Evolutionary conservation across 2,888 invertebrate species (phyloP).

Genomic region (Drosophila histrio): DNA sequence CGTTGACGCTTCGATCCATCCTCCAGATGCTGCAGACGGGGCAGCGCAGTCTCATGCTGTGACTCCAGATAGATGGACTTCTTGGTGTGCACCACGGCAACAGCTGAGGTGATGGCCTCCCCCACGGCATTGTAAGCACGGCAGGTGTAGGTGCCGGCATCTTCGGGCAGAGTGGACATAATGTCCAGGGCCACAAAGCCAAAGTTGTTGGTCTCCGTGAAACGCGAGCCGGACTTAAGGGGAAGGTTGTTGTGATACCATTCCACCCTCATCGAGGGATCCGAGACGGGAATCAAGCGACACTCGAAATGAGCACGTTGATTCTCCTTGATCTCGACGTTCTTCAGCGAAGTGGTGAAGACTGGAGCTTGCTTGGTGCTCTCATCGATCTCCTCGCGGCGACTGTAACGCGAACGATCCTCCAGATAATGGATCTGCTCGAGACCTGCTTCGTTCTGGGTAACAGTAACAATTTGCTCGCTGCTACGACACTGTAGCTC

Average conservation of each 20-base stretch:
- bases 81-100: constrained; percentile 91
- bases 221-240: constrained; percentile 96
- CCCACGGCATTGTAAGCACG: constrained; percentile 96
- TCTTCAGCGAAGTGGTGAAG: constrained; percentile 96
- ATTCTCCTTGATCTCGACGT: constrained; percentile 96
- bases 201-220: constrained; percentile 98
- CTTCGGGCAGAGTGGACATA: constrained; percentile 97
- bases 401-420: constrained; percentile 91
- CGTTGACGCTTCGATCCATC: constrained; percentile 91
- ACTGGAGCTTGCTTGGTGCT: constrained; percentile 95
- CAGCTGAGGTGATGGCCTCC: constrained; percentile 96
- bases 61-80: constrained; percentile 94
- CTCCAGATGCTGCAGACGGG: constrained; percentile 92
- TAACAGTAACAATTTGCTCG: constrained; percentile 92
- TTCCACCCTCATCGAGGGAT: constrained; percentile 96
- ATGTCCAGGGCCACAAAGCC: constrained; percentile 99
- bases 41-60: constrained; percentile 93
- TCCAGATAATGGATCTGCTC: constrained; percentile 96
- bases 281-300: constrained; percentile 96
- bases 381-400: constrained; percentile 91
- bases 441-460: constrained; percentile 94
- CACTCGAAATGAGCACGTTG: constrained; percentile 98
- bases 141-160: constrained; percentile 97
- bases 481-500: constrained; percentile 90
- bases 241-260: constrained; percentile 97